A percentile compares a stretch with the other conserved stretches of the same genome.
These are phyloP conservation scores for Paralinhomoeus sp. DNA, from an alignment of 2,888 invertebrate genomes.

Conservation along the genomic window DNA sequence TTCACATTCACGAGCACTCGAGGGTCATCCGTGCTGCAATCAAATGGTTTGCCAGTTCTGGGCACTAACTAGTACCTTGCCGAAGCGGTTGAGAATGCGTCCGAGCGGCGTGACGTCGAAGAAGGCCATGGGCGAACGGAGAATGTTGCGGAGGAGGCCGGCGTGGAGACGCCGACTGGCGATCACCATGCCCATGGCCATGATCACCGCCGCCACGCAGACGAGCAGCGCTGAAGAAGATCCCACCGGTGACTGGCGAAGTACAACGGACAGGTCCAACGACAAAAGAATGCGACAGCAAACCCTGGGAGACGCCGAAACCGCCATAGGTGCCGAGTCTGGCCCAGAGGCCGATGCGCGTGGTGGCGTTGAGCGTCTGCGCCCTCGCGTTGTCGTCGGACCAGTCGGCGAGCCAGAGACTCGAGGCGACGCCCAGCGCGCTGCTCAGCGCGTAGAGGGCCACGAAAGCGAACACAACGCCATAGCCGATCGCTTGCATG, in stretches of 20 bases:
- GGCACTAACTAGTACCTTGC: too few relatives aligned
- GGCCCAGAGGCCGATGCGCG: too few relatives aligned
- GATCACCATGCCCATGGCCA: constrained; percentile 27
- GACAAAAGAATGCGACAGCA: too few relatives aligned
- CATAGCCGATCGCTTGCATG: constrained; percentile 55
- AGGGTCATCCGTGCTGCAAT: too few relatives aligned
- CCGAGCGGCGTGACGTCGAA: constrained; percentile 30
- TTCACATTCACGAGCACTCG: too few relatives aligned
- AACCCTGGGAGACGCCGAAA: too few relatives aligned
- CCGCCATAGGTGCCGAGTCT: too few relatives aligned
- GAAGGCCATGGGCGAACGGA: constrained; percentile 27
- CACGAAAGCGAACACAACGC: constrained; percentile 52
- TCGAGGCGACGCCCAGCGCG: constrained; percentile 13
- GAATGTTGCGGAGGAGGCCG: constrained; percentile 20
- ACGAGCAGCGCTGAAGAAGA: constrained; percentile 17
- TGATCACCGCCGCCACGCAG: constrained; percentile 17
- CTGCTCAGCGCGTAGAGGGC: constrained; percentile 20
- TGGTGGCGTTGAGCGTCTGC: too few relatives aligned
- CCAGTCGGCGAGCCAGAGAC: constrained; percentile 23
- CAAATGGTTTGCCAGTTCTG: too few relatives aligned
- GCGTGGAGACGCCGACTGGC: constrained; percentile 20
- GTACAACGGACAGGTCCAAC: too few relatives aligned
- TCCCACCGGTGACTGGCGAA: too few relatives aligned
- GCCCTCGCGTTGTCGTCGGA: too few relatives aligned
- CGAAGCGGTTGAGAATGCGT: constrained; percentile 28